Conservation (phyloP, 2,888 invertebrate species). For the Lymantria dispar region DNA sequence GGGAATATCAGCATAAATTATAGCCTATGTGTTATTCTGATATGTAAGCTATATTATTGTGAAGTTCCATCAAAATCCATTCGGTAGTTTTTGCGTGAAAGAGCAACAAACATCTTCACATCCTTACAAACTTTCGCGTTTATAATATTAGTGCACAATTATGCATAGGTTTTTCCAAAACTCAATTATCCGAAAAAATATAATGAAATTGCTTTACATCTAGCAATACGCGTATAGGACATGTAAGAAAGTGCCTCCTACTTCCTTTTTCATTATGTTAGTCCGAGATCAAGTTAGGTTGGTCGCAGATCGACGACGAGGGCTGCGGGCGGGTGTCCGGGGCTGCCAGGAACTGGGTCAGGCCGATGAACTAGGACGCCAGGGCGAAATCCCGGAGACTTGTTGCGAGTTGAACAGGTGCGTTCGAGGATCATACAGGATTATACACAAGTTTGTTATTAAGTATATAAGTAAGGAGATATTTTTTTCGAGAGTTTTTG, state of each 20-base stretch:
- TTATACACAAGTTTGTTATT: conserved; percentile 34
- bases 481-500: conserved; percentile 25
- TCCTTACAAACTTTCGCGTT: too few species aligned
- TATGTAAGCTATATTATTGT: too few species aligned
- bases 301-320: conserved; percentile 9
- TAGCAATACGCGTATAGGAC: conserved; percentile 7
- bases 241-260: conserved; percentile 19
- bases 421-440: conserved; percentile 34
- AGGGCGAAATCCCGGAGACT: conserved; percentile 31
- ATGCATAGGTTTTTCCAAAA: too few species aligned
- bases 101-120: too few species aligned
- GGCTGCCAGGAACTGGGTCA: conserved; percentile 41
- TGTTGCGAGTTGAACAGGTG: conserved; percentile 38
- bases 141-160: too few species aligned
- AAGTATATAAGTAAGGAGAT: conserved; percentile 26
- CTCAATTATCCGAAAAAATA: too few species aligned
- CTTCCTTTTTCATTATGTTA: conserved; percentile 35
- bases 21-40: too few species aligned
- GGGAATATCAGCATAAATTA: too few species aligned
- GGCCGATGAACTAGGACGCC: conserved; percentile 55
- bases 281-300: conserved; percentile 17
- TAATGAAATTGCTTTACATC: too few species aligned
- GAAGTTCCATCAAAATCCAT: too few species aligned
- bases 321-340: conserved; percentile 15
- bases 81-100: too few species aligned